Percentiles rank a stretch among this genome's conserved stretches.
phyloP scores from a whole-genome alignment of 2,797 vertebrate species.

The Alauda arvensis region DNA sequence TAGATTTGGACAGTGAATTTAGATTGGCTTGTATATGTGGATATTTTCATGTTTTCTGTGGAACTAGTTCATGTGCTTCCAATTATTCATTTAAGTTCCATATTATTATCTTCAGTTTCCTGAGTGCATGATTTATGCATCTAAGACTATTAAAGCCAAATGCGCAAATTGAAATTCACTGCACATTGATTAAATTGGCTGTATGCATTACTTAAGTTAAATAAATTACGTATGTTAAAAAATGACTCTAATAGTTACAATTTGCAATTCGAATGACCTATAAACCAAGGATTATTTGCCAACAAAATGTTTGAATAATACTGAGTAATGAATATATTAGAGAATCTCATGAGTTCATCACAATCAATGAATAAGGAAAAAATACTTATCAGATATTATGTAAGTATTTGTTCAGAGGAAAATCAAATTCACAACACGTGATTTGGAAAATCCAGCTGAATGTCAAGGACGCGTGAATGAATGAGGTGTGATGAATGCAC shows the following conservation, averaged over 20 bases:
- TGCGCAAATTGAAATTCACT: conserved; percentile 9
- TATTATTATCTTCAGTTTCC: conserved; percentile 32
- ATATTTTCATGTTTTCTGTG: neutral
- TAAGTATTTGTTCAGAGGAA: conserved; percentile 6
- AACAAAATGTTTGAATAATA: conserved; percentile 59
- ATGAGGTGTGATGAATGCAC: neutral
- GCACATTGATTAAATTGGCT: conserved; percentile 50
- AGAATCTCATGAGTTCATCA: conserved; percentile 31
- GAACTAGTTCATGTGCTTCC: neutral
- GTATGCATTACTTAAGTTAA: conserved; percentile 55
- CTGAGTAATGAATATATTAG: conserved; percentile 44
- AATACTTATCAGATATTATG: neutral
- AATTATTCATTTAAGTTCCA: conserved; percentile 1
- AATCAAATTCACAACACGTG: neutral
- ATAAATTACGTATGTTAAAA: conserved; percentile 48
- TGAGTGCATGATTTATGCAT: conserved; percentile 26
- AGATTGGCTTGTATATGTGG: neutral
- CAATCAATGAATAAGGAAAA: conserved; percentile 14
- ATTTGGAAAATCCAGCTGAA: neutral
- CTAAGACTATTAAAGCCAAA: conserved; percentile 27
- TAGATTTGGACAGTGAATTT: neutral
- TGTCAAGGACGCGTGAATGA: neutral
- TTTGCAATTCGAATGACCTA: conserved; percentile 53
- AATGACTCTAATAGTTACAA: conserved; percentile 38
- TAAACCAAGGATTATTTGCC: conserved; percentile 45